Base-by-base conservation (phyloP, 2,797 vertebrate species). In the Etheostoma perlongum region DNA sequence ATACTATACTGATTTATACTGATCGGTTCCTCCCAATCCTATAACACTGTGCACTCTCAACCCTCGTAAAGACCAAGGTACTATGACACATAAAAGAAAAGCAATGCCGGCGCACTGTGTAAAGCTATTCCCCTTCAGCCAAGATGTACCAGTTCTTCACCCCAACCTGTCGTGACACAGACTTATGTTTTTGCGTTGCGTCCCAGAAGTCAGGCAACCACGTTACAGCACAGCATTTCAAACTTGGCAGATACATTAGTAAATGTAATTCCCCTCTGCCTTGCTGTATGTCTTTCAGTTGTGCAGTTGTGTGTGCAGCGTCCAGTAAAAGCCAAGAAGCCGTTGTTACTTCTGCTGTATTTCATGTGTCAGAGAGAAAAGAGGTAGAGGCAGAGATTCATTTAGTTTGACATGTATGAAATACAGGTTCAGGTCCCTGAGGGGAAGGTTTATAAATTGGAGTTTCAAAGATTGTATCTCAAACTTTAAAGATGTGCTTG, bases 371-470 rank as follows among this genome's bases (percentile, higher is more conserved):
- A 14, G 25, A 47, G 73, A 27, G 48, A 55, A 74, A 59, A 49
- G 63, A 65, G 52, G 62, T 14, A 46, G 47, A 46, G 81, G 75
- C 62, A 76, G 79, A 63, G 67, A 87, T 82, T 84, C 27, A 90
- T 93, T 91, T 85, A 82, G 67, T 76, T 72, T 83, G 87, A 88
- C 88, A 82, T 67, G 79, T 79, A 68, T 88, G 84, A 90, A 76
- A 84, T 77, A 74, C 48, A 55, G 62, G 77, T 81, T 84, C 76
- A 71, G 23, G 42, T 84, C 82, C 83, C 89, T 63, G 74, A 62
- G 65, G 69, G 80, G 53, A 72, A 69, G 27, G 62, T 79, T 86
- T 80, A 85, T 88, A 85, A 88, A 88, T 77, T 74, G 62, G 65
- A 85, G 62, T 70, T 81, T 76, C 46, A 25, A 60, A 1, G 85